Percentiles rank a stretch among this genome's conserved stretches.
phyloP scores from a whole-genome alignment of 2,888 invertebrate genomes.

The Drosophila pseudotakahashii region DNA sequence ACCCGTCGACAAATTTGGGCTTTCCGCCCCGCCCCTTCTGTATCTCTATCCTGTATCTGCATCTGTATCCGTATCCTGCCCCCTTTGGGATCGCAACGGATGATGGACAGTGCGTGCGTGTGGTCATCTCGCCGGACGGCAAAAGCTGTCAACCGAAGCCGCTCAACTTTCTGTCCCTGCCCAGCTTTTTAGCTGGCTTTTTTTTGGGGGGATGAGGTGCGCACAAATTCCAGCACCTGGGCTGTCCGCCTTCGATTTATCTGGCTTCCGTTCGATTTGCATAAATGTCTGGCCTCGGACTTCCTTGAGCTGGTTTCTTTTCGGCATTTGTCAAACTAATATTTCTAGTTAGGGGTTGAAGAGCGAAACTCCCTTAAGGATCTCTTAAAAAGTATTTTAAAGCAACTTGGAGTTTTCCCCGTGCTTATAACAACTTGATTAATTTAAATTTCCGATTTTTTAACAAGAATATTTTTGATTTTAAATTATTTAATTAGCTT shows the following conservation, averaged over 20 bases:
- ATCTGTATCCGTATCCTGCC: neutral
- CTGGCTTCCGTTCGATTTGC: constrained; percentile 52
- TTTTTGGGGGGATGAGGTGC: constrained; percentile 7
- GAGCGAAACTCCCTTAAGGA: too few species aligned
- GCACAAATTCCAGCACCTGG: constrained; percentile 45
- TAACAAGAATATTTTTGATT: too few species aligned
- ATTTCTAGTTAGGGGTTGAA: too few species aligned
- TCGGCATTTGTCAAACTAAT: constrained; percentile 7
- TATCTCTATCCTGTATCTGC: too few species aligned
- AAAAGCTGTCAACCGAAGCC: constrained; percentile 36
- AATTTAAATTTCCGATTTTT: too few species aligned
- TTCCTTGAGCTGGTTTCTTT: constrained; percentile 9
- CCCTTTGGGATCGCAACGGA: constrained; percentile 34
- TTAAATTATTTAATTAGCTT: too few species aligned
- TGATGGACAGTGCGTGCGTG: constrained; percentile 61
- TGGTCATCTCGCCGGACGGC: constrained; percentile 41
- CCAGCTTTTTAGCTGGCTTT: constrained; percentile 1
- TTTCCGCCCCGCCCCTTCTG: neutral
- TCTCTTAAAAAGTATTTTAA: too few species aligned
- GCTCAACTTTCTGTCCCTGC: constrained; percentile 35
- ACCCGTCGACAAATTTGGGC: constrained; percentile 59
- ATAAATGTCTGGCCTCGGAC: constrained; percentile 18
- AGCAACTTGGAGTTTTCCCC: too few species aligned
- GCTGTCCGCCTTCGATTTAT: constrained; percentile 33
- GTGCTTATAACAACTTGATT: too few species aligned